These are phyloP conservation scores for Ranitomeya variabilis DNA, from an alignment of 2,113 vertebrate genomes.

Conservation along the genomic window DNA sequence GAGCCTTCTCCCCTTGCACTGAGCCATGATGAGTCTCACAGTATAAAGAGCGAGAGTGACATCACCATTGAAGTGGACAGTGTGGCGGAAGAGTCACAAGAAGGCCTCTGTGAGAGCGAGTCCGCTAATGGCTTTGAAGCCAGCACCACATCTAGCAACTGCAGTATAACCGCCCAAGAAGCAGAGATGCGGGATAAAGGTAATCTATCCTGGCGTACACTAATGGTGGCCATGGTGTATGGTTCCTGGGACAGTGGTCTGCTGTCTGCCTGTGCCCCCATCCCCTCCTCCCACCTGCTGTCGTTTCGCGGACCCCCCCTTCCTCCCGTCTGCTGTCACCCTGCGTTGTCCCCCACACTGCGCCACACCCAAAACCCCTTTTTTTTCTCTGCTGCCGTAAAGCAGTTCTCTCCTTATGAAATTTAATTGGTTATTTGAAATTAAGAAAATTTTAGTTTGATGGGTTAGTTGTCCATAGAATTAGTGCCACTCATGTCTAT, in stretches of 20 bases:
- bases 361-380: too few species aligned
- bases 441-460: too few species aligned
- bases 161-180: slow-evolving; percentile 75
- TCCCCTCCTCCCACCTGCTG: too few species aligned
- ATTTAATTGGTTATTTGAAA: too few species aligned
- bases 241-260: not conserved
- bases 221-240: not conserved
- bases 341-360: too few species aligned
- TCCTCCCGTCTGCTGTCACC: too few species aligned
- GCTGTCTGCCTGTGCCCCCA: too few species aligned
- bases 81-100: slow-evolving; percentile 78
- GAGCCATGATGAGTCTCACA: slow-evolving; percentile 80
- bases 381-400: too few species aligned
- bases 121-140: slow-evolving; percentile 82
- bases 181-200: slow-evolving; percentile 82
- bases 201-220: slow-evolving; percentile 58
- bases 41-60: slow-evolving; percentile 75
- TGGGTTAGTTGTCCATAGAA: too few species aligned
- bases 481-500: too few species aligned
- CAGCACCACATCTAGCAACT: slow-evolving; percentile 76
- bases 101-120: slow-evolving; percentile 81
- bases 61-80: slow-evolving; percentile 86
- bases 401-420: too few species aligned
- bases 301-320: too few species aligned
- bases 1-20: slow-evolving; percentile 71